Evolutionary conservation across 1,140 invertebrate species (phyloP).

Genomic region (Apis cerana): DNA sequence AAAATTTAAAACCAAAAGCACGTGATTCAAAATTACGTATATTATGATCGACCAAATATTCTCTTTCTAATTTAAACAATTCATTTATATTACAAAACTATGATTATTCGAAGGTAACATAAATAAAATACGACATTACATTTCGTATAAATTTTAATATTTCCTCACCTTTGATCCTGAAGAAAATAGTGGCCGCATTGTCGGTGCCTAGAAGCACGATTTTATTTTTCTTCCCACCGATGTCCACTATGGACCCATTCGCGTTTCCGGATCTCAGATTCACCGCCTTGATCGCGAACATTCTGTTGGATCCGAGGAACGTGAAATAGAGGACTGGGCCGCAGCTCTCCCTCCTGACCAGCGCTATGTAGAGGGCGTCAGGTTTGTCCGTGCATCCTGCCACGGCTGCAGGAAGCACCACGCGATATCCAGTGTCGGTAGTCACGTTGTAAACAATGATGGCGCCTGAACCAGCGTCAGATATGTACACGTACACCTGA

Average conservation of each 20-base stretch:
- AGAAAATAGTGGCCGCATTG: conserved; percentile 82
- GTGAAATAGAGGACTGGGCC: conserved; percentile 83
- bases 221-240: conserved; percentile 82
- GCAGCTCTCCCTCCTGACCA: conserved; percentile 78
- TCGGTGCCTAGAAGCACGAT: conserved; percentile 84
- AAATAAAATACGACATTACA: too few species aligned
- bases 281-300: conserved; percentile 82
- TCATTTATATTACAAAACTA: too few species aligned
- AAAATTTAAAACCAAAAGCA: too few species aligned
- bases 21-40: too few species aligned
- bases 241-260: conserved; percentile 81
- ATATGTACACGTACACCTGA: conserved; percentile 78
- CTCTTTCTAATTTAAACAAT: too few species aligned
- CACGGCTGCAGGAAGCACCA: conserved; percentile 82
- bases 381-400: conserved; percentile 68
- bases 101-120: too few species aligned
- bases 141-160: neutral
- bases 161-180: conserved; percentile 74
- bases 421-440: conserved; percentile 80
- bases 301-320: conserved; percentile 81
- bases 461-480: conserved; percentile 82
- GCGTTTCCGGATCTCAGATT: conserved; percentile 80
- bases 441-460: conserved; percentile 84
- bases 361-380: conserved; percentile 83
- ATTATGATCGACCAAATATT: too few species aligned